Base-by-base conservation (phyloP, 2,888 invertebrate genomes). In the Xylophagus ater region DNA sequence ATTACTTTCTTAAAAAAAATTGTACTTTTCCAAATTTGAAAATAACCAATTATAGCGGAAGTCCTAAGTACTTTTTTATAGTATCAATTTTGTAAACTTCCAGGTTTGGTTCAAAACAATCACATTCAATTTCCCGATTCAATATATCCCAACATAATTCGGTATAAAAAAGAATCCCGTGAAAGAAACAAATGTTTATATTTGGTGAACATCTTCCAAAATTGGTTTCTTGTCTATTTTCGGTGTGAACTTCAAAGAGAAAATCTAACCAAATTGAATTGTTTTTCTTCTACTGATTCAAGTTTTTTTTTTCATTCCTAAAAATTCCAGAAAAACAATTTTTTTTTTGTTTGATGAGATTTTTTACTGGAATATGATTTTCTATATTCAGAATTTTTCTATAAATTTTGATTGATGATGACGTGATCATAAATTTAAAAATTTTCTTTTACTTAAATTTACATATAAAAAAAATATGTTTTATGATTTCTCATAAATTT, bases 1-100 rank as follows among this genome's bases (percentile, higher is more conserved):
- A 38, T 34, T 40, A 41, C 29, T 37, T 35, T 26, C 9, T 23
- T 12, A 6, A 12, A 36, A 36, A 19, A 13, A 13, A 2, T 9
- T 13, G n/a, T 13, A 13, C 2, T 10, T 26, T 10, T 26, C 13
- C 3, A 26, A 13, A 13, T 5, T 13, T 26, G n/a, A 13, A 13
- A 13, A 2, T 38, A 12, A 17, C 12, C 1, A 31, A 15, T 15
- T 32, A n/a, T 31, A 25, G 23, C 31, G 24, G 31, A 31, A 38
- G 32, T 38, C 15, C 21, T 31, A 38, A 31, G 17, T 18, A 24
- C 32, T 23, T 3, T 14, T 24, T 14, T 12, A 6, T 21, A 14
- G 15, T 34, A 9, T 34, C 15, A 30, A 15, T 10, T n/a, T n/a
- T n/a, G n/a, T n/a, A n/a, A n/a, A n/a, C n/a, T n/a, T n/a, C n/a